A percentile compares a stretch with the other conserved stretches of the same genome.
These are phyloP conservation scores for Scalopus aquaticus DNA, from an alignment of 2,113 vertebrate genomes.

Conservation along the genomic window DNA sequence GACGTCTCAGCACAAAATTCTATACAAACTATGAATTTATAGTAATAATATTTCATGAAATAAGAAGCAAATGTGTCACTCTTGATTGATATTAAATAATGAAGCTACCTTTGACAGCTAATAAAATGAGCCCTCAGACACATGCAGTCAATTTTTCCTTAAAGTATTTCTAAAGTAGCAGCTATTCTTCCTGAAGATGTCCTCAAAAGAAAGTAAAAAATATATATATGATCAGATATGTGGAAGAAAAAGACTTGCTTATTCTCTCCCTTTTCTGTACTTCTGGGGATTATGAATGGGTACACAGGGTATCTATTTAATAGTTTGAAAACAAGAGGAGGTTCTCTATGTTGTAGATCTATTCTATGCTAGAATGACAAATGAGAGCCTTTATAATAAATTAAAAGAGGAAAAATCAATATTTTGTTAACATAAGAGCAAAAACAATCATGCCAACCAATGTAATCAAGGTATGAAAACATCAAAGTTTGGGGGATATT, in stretches of 20 bases:
- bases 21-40: background rate
- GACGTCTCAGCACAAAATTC: background rate
- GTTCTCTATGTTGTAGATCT: background rate
- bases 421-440: background rate
- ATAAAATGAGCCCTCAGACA: background rate
- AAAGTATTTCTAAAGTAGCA: background rate
- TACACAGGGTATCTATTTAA: background rate
- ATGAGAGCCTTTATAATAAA: background rate
- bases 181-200: background rate
- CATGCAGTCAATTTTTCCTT: background rate
- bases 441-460: background rate
- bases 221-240: background rate
- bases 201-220: background rate
- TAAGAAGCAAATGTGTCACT: background rate
- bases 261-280: background rate
- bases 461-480: background rate
- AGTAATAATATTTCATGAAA: background rate
- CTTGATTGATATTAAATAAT: conserved; percentile 16
- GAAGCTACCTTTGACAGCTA: background rate
- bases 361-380: background rate
- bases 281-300: background rate
- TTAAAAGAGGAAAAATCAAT: background rate
- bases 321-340: background rate
- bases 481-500: background rate
- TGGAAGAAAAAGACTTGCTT: background rate